Evolutionary conservation across 1,140 invertebrate genomes (phyloP).

Genomic region (Venturia canescens): DNA sequence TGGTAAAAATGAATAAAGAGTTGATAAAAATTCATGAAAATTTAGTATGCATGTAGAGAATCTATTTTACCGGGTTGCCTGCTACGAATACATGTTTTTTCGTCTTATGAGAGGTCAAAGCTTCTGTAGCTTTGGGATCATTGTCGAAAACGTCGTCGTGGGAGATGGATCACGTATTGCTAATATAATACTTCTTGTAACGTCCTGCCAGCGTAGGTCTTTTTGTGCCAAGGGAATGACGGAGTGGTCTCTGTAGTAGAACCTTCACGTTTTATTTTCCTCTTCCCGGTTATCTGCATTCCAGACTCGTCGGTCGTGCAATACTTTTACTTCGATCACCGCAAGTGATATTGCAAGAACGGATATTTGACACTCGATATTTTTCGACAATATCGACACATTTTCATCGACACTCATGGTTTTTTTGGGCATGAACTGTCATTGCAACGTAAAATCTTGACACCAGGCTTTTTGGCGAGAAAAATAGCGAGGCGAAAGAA

Average conservation of each 20-base stretch:
- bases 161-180: slow-evolving; percentile 73
- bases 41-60: background rate
- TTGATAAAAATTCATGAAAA: background rate
- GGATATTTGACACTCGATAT: no score
- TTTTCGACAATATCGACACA: no score
- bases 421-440: no score
- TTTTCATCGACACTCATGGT: no score
- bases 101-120: no score
- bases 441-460: no score
- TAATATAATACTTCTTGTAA: slow-evolving; percentile 68
- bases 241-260: slow-evolving; percentile 57
- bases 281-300: background rate
- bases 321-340: background rate
- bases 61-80: no score
- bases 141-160: slow-evolving; percentile 68
- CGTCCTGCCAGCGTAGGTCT: slow-evolving; percentile 72
- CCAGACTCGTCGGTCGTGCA: background rate
- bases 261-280: slow-evolving; percentile 6
- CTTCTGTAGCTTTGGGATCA: slow-evolving; percentile 41
- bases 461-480: no score
- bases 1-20: no score
- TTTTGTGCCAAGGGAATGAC: slow-evolving; percentile 69
- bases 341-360: background rate
- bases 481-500: no score
- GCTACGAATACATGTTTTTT: no score